These are phyloP conservation scores for Pogonomyrmex californicus DNA, from an alignment of 1,140 invertebrate species.

Conservation along the genomic window DNA sequence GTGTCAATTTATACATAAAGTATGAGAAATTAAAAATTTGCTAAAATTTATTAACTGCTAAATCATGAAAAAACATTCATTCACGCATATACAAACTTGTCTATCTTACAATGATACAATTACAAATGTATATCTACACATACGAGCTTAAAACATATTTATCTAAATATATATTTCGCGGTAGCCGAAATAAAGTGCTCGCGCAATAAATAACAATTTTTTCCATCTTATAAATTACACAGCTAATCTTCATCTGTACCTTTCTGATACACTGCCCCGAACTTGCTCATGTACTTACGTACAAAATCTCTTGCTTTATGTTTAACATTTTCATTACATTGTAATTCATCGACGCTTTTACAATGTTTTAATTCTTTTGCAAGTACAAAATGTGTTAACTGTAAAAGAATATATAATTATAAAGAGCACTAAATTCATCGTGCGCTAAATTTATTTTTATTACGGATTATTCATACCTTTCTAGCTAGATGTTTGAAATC, in stretches of 20 bases:
- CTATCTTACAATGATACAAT: slow-evolving; percentile 81
- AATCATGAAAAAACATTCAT: slow-evolving; percentile 68
- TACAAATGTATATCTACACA: slow-evolving; percentile 81
- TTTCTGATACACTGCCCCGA: slow-evolving; percentile 91
- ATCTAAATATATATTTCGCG: slow-evolving; percentile 71
- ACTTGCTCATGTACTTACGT: slow-evolving; percentile 98
- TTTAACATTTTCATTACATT: slow-evolving; percentile 97
- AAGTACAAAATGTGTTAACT: slow-evolving; percentile 99
- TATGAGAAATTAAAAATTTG: slow-evolving; percentile 70
- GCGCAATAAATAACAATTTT: slow-evolving; percentile 80
- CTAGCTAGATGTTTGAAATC: slow-evolving; percentile 98
- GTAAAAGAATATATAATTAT: slow-evolving; percentile 80
- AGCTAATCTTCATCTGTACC: slow-evolving; percentile 88
- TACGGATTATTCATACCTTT: slow-evolving; percentile 90
- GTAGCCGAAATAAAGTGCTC: slow-evolving; percentile 70
- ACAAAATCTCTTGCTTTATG: slow-evolving; percentile 98
- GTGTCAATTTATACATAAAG: slow-evolving; percentile 66
- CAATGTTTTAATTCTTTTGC: slow-evolving; percentile 98
- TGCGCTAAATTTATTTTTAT: not conserved
- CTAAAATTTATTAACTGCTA: slow-evolving; percentile 66
- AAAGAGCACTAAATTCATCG: not conserved
- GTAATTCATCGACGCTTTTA: slow-evolving; percentile 94
- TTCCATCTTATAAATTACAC: slow-evolving; percentile 69
- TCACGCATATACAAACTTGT: slow-evolving; percentile 75
- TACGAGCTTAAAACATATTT: slow-evolving; percentile 38